Evolutionary conservation across 2,113 vertebrate genomes (phyloP).

Genomic region (Hippopotamus amphibius): DNA sequence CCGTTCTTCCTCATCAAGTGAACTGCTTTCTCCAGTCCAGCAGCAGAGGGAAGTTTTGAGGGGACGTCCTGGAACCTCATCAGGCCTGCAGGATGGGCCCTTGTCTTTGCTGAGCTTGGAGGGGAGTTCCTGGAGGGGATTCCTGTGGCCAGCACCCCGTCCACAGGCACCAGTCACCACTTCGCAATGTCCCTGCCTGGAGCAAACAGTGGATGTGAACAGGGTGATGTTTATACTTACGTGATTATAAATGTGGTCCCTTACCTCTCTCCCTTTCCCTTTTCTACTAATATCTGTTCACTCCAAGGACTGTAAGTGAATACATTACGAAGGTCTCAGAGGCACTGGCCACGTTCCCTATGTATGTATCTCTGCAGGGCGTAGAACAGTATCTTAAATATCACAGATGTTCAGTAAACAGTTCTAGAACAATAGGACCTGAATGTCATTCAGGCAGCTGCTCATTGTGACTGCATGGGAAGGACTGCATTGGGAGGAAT

Average conservation of each 20-base stretch:
- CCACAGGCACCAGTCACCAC: too few species aligned
- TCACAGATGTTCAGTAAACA: neutral
- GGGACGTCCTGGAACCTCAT: neutral
- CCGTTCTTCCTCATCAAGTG: neutral
- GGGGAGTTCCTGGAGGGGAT: neutral
- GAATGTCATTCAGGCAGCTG: accelerated
- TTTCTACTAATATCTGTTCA: neutral
- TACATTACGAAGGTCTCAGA: neutral
- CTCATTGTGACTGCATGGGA: accelerated
- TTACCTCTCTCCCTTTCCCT: neutral
- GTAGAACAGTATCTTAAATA: neutral
- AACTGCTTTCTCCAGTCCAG: neutral
- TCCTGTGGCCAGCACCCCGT: neutral
- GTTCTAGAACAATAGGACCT: neutral
- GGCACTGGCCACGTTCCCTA: neutral
- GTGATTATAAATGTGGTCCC: neutral
- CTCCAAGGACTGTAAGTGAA: neutral
- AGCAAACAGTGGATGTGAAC: neutral
- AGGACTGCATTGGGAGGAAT: neutral
- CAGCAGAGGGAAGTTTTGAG: neutral
- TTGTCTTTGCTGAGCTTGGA: accelerated
- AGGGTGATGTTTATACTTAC: neutral
- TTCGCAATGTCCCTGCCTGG: neutral
- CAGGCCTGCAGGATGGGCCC: neutral
- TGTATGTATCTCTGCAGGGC: accelerated